Base-by-base conservation (phyloP, 2,797 vertebrate genomes). In the Anguilla megastoma region DNA sequence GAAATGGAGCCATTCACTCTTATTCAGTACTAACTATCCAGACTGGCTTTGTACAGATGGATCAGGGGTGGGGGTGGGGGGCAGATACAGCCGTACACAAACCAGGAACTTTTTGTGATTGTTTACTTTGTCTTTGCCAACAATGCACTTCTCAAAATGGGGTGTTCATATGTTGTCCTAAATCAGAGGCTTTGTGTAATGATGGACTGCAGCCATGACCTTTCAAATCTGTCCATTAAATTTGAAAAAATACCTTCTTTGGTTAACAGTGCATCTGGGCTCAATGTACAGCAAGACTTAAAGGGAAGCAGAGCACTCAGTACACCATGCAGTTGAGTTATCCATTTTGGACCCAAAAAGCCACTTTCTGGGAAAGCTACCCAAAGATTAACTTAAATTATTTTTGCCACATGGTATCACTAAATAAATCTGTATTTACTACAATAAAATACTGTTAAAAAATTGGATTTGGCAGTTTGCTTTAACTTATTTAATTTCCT, bases 1-100 rank as follows among this genome's bases (percentile, higher is more conserved):
- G 9, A 82, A 24, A 82, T 12, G 18, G 41, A 50, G 45, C 21
- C 76, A 48, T 24, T 80, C 36, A 45, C 36, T 50, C 79, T 50
- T 82, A n/a, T 45, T 45, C 36, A 16, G 36, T 27, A n/a, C 63
- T n/a, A 82, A n/a, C 79, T 45, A 48, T 24, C 2, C 79, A 18
- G 30, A 41, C 4, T 82, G 45, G 6, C 45, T 82, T 50, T 12
- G 33, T 16, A 41, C 16, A 82, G 79, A 48, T 48, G 21, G 45
- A 50, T 50, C 45, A 50, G 45, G 41, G 41, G 41, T 52, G 50
- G 50, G 50, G 50, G 50, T 0, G 50, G 50, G 6, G 36, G 36
- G 33, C 71, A 80, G 76, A 36, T 18, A 48, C 41, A 18, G 41
- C 79, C 48, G 79, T 82, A 76, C 74, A 76, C 74, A 76, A 41